Evolutionary conservation across 2,888 invertebrate species (phyloP), one percentile per base, ranked within the genome.

Genomic region (Pammene fasciana): DNA sequence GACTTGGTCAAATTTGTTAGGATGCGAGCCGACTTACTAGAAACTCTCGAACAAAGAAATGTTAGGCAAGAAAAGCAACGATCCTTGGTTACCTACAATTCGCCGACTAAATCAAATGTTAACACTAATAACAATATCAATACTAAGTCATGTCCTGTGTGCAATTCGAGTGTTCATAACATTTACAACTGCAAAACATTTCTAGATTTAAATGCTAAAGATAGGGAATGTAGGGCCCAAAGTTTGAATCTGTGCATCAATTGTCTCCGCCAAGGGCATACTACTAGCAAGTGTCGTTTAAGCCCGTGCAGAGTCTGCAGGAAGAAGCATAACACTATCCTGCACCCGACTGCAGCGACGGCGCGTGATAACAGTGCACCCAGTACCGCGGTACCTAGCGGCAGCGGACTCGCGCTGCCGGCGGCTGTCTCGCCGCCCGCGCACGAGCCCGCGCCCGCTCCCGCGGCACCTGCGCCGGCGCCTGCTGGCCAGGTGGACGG

Each of bases 161-260:
- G 61, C 48, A 38, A 50, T 10, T 45, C 45, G n/a, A 45, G 45
- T 16, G 60, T 60, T 9, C 60, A 60, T 34, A 60, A 60, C 26
- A 60, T 60, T 60, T 60, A 60, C n/a, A 60, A 60, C 8, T 60
- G 60, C 46, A 60, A 60, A 46, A 34, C 13, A n/a, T 60, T 60
- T n/a, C 18, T 45, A n/a, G 45, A 45, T 45, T 45, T 45, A n/a
- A 45, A 45, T 45, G 45, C 45, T 5, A 45, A n/a, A n/a, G 45
- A 45, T 45, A 45, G 45, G 45, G 45, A 45, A 45, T 5, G 7
- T 13, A 61, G 16, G 61, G 61, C 50, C 13, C 38, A 13, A 61
- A 9, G 38, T 18, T 50, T 48, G 38, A 61, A 36, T 10, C 26
- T 61, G 48, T 50, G 38, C 26, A 0, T 45, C n/a, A 61, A 61